Conservation (phyloP, 2,888 invertebrate species). For the Hipparchia sbordonii region DNA sequence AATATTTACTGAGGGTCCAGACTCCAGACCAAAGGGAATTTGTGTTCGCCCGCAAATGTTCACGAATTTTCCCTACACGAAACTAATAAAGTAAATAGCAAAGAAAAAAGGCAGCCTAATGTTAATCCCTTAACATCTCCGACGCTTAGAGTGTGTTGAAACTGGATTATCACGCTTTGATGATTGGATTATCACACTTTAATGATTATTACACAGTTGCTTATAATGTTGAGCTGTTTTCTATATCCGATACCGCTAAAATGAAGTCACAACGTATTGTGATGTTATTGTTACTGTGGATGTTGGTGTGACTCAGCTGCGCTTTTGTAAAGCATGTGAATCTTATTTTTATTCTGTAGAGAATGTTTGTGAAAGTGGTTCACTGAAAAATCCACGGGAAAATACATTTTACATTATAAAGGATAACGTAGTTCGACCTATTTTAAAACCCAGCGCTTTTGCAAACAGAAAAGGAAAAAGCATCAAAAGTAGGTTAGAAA, state of each 20-base stretch:
- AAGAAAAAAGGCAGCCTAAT: background rate
- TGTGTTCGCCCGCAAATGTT: no score
- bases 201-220: background rate
- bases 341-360: background rate
- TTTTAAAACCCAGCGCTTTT: constrained; percentile 8
- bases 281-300: background rate
- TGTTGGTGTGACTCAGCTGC: background rate
- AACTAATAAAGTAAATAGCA: background rate
- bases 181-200: constrained; percentile 1
- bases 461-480: constrained; percentile 18
- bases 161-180: constrained; percentile 6
- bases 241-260: no score
- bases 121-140: background rate
- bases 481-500: constrained; percentile 34
- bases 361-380: constrained; percentile 7
- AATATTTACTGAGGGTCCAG: no score
- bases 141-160: background rate
- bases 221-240: background rate
- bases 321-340: background rate
- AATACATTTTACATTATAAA: constrained; percentile 1
- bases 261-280: background rate
- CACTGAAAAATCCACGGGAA: background rate
- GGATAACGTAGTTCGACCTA: constrained; percentile 11
- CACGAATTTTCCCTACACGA: background rate
- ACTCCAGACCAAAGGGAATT: no score